These are phyloP conservation scores for Cotesia typhae DNA, from an alignment of 1,140 invertebrate genomes.

Conservation along the genomic window DNA sequence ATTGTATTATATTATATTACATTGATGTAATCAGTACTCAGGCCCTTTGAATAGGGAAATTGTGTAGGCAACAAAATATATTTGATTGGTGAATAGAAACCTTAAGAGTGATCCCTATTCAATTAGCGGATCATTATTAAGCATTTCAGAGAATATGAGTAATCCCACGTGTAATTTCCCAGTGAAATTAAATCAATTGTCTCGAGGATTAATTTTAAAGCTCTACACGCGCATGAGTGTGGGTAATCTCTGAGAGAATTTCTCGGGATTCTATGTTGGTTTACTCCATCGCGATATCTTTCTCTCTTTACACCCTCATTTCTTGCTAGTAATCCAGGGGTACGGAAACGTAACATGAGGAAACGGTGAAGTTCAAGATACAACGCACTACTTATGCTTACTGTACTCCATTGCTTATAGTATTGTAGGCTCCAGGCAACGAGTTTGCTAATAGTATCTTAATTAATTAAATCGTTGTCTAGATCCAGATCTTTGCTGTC, in stretches of 20 bases:
- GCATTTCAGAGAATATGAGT: constrained; percentile 29
- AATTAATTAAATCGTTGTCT: neutral
- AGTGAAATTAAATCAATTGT: constrained; percentile 37
- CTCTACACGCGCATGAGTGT: constrained; percentile 20
- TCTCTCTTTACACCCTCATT: neutral
- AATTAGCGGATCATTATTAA: constrained; percentile 36
- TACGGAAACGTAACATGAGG: neutral
- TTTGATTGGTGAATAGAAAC: constrained; percentile 31
- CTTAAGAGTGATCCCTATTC: constrained; percentile 26
- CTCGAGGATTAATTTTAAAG: constrained; percentile 31
- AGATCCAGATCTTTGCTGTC: neutral
- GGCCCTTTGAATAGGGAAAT: neutral
- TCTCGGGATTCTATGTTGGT: constrained; percentile 13
- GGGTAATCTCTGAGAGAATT: constrained; percentile 22
- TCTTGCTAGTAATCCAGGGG: constrained; percentile 2
- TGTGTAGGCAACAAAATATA: constrained; percentile 21
- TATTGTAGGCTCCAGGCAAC: too few relatives aligned
- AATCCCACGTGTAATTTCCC: constrained; percentile 31
- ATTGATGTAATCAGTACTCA: neutral
- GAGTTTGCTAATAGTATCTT: neutral
- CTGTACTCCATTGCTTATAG: neutral
- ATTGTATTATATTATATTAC: neutral
- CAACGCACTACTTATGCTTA: neutral
- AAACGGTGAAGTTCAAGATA: neutral
- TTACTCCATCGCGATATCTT: constrained; percentile 1